Conservation (phyloP, 2,113 vertebrate genomes). For the Colinus virginianus region DNA sequence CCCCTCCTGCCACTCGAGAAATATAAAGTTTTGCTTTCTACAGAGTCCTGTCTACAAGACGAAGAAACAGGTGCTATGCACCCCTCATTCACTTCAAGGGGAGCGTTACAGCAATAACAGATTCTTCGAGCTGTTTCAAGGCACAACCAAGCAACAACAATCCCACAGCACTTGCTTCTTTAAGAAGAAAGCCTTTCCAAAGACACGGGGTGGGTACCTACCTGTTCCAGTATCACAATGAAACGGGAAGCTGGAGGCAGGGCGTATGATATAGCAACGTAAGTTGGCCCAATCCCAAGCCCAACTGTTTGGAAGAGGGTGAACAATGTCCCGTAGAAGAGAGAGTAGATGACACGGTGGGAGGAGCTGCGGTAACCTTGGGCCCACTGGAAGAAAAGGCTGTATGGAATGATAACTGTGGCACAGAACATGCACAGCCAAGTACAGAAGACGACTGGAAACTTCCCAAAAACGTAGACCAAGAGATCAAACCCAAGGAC, state of each 20-base stretch:
- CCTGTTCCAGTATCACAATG: conserved; percentile 93
- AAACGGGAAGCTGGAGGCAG: conserved; percentile 91
- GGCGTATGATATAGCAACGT: conserved; percentile 82
- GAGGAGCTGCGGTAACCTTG: conserved; percentile 78
- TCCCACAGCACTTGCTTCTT: neutral
- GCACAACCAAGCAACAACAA: neutral
- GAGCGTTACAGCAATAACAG: neutral
- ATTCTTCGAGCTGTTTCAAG: neutral
- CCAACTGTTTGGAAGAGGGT: conserved; percentile 84
- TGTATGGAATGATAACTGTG: conserved; percentile 85
- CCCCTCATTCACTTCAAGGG: neutral
- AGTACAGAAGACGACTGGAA: conserved; percentile 85
- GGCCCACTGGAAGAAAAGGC: conserved; percentile 87
- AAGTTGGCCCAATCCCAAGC: conserved; percentile 87
- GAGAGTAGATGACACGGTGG: conserved; percentile 69
- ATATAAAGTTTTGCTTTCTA: neutral
- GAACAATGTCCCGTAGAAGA: conserved; percentile 80
- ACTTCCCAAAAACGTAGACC: conserved; percentile 90
- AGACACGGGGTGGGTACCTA: conserved; percentile 14
- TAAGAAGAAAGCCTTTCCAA: neutral
- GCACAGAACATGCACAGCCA: conserved; percentile 93
- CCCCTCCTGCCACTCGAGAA: neutral
- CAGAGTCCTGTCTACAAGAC: no score
- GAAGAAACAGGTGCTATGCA: neutral
- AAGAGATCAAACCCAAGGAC: conserved; percentile 93